phyloP scores from a whole-genome alignment of 1,140 invertebrate genomes.

The Pygmarrhopalites habei region DNA sequence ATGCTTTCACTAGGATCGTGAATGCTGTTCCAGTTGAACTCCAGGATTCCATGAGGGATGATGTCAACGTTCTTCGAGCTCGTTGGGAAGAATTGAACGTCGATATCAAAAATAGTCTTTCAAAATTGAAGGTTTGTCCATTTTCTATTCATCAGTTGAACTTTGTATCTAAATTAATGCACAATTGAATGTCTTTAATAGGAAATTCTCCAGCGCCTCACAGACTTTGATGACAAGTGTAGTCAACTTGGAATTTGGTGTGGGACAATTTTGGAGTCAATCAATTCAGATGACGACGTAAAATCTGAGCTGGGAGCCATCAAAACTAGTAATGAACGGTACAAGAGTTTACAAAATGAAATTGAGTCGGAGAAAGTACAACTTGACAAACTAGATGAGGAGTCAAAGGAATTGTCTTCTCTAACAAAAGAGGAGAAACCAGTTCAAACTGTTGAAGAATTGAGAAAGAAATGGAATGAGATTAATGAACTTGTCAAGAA shows the following conservation, averaged over 20 bases:
- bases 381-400: constrained; percentile 40
- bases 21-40: constrained; percentile 70
- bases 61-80: constrained; percentile 64
- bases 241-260: constrained; percentile 64
- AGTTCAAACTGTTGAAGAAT: constrained; percentile 16
- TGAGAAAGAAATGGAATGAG: constrained; percentile 24
- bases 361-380: constrained; percentile 42
- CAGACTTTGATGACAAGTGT: constrained; percentile 67
- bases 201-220: constrained; percentile 66
- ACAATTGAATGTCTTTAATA: constrained; percentile 16
- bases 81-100: constrained; percentile 76
- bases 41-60: constrained; percentile 64
- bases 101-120: constrained; percentile 67
- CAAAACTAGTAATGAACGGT: constrained; percentile 79
- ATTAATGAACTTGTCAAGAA: constrained; percentile 12
- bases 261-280: constrained; percentile 54
- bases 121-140: constrained; percentile 55
- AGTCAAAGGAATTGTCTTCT: constrained; percentile 41
- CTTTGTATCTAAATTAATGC: not conserved
- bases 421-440: constrained; percentile 36
- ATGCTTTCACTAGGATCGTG: constrained; percentile 74
- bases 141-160: not conserved
- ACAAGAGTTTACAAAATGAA: constrained; percentile 45
- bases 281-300: constrained; percentile 54
- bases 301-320: constrained; percentile 81